Evolutionary conservation across 2,888 invertebrate species (phyloP).

Genomic region (Yponomeuta cagnagella): DNA sequence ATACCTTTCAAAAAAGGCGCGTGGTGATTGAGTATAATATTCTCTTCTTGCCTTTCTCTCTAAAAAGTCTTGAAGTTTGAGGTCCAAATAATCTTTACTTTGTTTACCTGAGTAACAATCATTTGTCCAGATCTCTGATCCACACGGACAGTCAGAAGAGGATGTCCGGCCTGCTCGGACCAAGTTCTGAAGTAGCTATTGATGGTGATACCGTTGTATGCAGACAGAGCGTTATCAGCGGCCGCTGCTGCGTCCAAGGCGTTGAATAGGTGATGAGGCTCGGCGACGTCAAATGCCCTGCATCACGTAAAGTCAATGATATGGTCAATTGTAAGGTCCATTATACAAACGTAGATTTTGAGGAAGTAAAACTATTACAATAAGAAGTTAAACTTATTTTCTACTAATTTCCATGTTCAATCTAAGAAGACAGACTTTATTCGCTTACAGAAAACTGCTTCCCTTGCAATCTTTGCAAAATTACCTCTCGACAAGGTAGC

Average conservation of each 20-base stretch:
- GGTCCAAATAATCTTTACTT: too few relatives aligned
- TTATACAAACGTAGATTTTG: not conserved
- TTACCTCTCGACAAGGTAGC: conserved; percentile 72
- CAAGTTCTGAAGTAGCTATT: conserved; percentile 73
- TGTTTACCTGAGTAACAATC: conserved; percentile 52
- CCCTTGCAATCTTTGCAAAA: not conserved
- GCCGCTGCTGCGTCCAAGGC: conserved; percentile 57
- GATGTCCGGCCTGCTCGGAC: conserved; percentile 78
- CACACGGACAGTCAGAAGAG: conserved; percentile 68
- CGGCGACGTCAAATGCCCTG: conserved; percentile 58
- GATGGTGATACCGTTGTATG: conserved; percentile 47
- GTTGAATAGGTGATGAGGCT: conserved; percentile 67
- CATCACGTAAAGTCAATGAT: conserved; percentile 11
- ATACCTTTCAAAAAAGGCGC: too few relatives aligned
- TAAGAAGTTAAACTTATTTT: too few relatives aligned
- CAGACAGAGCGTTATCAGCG: conserved; percentile 39
- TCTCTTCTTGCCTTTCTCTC: too few relatives aligned
- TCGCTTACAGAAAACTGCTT: too few relatives aligned
- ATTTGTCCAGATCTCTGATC: conserved; percentile 52
- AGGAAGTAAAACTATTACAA: too few relatives aligned
- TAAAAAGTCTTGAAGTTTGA: too few relatives aligned
- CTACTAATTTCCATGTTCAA: too few relatives aligned
- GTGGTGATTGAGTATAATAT: too few relatives aligned
- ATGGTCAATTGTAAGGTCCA: not conserved
- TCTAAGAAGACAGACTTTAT: too few relatives aligned